Evolutionary conservation across 2,113 vertebrate genomes (phyloP), one percentile per base, ranked within the genome.

Genomic region (Octodon degus): DNA sequence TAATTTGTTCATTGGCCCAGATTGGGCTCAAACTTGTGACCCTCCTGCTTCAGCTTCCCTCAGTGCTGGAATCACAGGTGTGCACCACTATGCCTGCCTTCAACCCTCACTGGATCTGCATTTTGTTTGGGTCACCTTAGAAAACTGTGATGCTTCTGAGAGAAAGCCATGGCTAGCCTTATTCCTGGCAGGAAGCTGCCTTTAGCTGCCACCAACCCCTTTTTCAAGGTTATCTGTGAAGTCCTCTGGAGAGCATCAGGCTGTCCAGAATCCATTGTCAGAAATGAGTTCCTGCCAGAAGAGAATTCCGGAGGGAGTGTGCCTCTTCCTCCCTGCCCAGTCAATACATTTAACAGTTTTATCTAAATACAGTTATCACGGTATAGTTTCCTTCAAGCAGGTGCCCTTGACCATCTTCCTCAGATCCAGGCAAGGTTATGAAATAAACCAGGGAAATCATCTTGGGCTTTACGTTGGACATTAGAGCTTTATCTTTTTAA

Each of bases 391-490:
- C 37, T 86, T 47, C 22, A 82, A 89, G 70, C 83, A 72, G 79
- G 70, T 81, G 25, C 34, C 76, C 47, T 72, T 76, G 88, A 43
- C 79, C 34, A 47, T 55, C 89, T 72, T 47, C 55, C 80, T 89
- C n/a, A 63, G 55, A 67, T 76, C 32, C 63, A 88, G 88, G 13
- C 63, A 70, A 96, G 89, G 94, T 95, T 95, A 96, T 97, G 96
- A 98, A 96, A 89, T 93, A 97, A 96, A 97, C 94, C 95, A 96
- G 91, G 97, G 91, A 98, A 98, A 98, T 96, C 94, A 96, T 98
- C 97, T 91, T 67, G 94, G 89, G 85, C 85, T 84, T 95, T 97
- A 97, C 96, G 90, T 94, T 98, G 63, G 63, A 98, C 96, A 97
- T 97, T 97, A 92, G 72, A 32, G 92, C 97, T 98, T 97, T 97